phyloP scores from a whole-genome alignment of 2,797 vertebrate genomes.

The Chloroceryle amazona region DNA sequence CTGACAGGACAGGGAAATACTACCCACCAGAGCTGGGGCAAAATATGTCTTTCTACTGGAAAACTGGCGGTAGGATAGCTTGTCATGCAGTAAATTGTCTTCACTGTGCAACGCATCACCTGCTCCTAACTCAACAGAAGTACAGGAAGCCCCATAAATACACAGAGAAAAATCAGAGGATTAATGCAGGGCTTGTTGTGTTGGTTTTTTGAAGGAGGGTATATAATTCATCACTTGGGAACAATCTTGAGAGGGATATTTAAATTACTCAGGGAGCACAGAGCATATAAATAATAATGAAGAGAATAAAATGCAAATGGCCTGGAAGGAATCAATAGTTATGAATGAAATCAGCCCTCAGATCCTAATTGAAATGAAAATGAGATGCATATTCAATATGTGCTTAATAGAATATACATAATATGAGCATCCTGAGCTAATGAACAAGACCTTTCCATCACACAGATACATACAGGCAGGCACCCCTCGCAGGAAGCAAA shows the following conservation, averaged over 20 bases:
- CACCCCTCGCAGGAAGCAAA: background rate
- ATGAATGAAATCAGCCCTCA: slow-evolving; percentile 48
- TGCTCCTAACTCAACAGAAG: background rate
- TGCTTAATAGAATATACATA: slow-evolving; percentile 52
- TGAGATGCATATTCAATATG: slow-evolving; percentile 30
- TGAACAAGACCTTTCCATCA: slow-evolving; percentile 34
- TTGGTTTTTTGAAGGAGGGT: slow-evolving; percentile 47
- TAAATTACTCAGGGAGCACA: slow-evolving; percentile 43
- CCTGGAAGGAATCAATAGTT: slow-evolving; percentile 51
- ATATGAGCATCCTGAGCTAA: slow-evolving; percentile 16
- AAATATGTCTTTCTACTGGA: background rate
- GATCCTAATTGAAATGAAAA: slow-evolving; percentile 63
- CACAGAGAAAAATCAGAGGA: background rate
- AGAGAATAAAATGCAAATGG: slow-evolving; percentile 62
- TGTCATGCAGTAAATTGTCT: background rate
- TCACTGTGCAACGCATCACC: background rate
- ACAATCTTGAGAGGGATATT: slow-evolving; percentile 38
- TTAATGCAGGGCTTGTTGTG: background rate
- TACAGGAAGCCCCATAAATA: background rate
- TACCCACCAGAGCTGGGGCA: background rate
- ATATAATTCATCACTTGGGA: slow-evolving; percentile 52
- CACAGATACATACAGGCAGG: background rate
- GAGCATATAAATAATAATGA: slow-evolving; percentile 67
- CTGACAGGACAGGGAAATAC: slow-evolving; percentile 9
- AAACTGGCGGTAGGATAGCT: background rate